Conservation (phyloP, 2,797 vertebrate species). For the Malacoraja senta region DNA sequence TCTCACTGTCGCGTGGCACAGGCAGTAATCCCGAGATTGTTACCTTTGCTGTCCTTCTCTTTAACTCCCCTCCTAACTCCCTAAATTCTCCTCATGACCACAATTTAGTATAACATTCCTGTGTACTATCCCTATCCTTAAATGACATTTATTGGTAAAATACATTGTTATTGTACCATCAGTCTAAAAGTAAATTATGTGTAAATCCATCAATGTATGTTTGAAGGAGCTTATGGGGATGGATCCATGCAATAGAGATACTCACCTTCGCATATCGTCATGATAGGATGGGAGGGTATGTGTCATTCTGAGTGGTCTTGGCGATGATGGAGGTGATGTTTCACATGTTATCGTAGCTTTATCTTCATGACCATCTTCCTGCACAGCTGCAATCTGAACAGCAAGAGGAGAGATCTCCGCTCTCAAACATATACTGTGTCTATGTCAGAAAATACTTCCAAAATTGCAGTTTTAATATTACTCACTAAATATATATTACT, state of each 20-base stretch:
- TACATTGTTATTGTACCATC: neutral
- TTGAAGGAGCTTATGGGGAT: neutral
- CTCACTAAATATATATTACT: neutral
- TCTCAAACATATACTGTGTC: neutral
- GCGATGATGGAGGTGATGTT: conserved; percentile 91
- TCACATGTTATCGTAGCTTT: conserved; percentile 99
- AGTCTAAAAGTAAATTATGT: neutral
- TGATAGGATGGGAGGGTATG: conserved; percentile 92
- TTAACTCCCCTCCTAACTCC: too few species aligned
- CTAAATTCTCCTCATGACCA: too few species aligned
- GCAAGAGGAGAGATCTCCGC: neutral
- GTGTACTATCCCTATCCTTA: conserved; percentile 2
- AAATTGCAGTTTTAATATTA: neutral
- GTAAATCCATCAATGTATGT: neutral
- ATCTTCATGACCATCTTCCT: conserved; percentile 91
- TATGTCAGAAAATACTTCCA: neutral
- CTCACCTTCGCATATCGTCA: conserved; percentile 83
- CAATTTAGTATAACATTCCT: neutral
- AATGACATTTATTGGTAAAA: neutral
- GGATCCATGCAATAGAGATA: neutral
- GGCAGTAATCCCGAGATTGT: too few species aligned
- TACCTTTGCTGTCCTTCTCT: too few species aligned
- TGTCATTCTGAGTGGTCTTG: conserved; percentile 87
- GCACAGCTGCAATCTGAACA: conserved; percentile 83
- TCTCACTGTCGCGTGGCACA: too few species aligned